These are phyloP conservation scores for Misgurnus anguillicaudatus DNA, from an alignment of 2,113 vertebrate species.

Conservation along the genomic window DNA sequence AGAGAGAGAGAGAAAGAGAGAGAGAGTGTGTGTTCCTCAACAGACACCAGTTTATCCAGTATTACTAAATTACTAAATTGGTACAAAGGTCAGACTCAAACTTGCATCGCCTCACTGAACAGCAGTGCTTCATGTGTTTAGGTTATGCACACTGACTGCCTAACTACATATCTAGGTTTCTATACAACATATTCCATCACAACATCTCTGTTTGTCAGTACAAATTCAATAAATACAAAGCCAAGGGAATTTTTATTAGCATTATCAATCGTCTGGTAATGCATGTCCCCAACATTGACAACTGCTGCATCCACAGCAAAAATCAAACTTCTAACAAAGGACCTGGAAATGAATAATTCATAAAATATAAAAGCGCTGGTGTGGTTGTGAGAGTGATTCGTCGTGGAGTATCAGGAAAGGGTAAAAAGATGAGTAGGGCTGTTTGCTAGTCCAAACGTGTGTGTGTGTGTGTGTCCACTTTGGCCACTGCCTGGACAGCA, in stretches of 20 bases:
- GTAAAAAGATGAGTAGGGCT: slow-evolving; percentile 1
- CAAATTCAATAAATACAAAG: neutral
- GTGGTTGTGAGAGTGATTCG: neutral
- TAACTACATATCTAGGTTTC: neutral
- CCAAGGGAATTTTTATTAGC: neutral
- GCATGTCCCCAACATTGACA: neutral
- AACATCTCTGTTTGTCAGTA: neutral
- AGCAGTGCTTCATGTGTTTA: no score
- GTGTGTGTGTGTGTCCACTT: slow-evolving; percentile 33
- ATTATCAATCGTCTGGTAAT: neutral
- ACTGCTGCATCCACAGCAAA: neutral
- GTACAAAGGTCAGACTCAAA: no score
- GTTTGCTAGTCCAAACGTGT: slow-evolving; percentile 2
- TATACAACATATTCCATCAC: neutral
- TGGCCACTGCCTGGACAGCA: slow-evolving; percentile 43
- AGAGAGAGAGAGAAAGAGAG: slow-evolving; percentile 4
- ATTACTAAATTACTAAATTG: no score
- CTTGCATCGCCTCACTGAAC: no score
- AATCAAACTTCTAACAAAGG: neutral
- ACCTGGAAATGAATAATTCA: neutral
- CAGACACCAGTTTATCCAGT: neutral
- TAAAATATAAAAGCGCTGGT: neutral
- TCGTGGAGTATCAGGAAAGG: neutral
- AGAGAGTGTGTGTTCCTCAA: neutral
- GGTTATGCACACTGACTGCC: neutral